Conservation (phyloP, 2,888 invertebrate species). For the Perdita meconis region DNA sequence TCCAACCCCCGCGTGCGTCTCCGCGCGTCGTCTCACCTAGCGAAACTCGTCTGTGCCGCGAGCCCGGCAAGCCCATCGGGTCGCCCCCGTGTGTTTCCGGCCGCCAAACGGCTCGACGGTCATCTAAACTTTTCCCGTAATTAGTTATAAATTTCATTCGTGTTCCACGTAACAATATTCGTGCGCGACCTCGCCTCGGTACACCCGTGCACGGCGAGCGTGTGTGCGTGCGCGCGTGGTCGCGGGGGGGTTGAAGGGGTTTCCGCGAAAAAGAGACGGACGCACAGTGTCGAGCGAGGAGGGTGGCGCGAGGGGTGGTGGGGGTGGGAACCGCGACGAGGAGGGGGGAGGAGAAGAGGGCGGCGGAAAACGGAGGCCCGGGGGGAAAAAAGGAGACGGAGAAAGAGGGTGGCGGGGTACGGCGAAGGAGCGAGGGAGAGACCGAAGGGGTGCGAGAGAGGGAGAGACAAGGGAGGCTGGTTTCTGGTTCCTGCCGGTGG, state of each 20-base stretch:
- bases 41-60: conserved; percentile 41
- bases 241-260: conserved; percentile 51
- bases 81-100: conserved; percentile 65
- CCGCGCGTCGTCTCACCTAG: conserved; percentile 25
- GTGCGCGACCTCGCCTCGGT: conserved; percentile 69
- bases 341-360: conserved; percentile 31
- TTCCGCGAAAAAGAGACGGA: conserved; percentile 19
- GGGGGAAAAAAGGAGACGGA: conserved; percentile 47
- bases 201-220: conserved; percentile 68
- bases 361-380: conserved; percentile 51
- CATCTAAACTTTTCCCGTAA: conserved; percentile 82
- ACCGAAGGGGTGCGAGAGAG: conserved; percentile 24
- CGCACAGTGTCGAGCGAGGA: conserved; percentile 18
- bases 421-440: conserved; percentile 11
- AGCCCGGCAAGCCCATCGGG: conserved; percentile 44
- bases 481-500: conserved; percentile 65
- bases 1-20: conserved; percentile 9
- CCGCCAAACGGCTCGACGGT: conserved; percentile 75
- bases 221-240: conserved; percentile 57
- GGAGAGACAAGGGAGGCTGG: conserved; percentile 42
- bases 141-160: conserved; percentile 83
- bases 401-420: conserved; percentile 25
- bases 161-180: conserved; percentile 81
- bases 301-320: conserved; percentile 29
- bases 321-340: conserved; percentile 27